Base-by-base conservation (phyloP, 2,888 invertebrate species). In the Lasiommata megera region DNA sequence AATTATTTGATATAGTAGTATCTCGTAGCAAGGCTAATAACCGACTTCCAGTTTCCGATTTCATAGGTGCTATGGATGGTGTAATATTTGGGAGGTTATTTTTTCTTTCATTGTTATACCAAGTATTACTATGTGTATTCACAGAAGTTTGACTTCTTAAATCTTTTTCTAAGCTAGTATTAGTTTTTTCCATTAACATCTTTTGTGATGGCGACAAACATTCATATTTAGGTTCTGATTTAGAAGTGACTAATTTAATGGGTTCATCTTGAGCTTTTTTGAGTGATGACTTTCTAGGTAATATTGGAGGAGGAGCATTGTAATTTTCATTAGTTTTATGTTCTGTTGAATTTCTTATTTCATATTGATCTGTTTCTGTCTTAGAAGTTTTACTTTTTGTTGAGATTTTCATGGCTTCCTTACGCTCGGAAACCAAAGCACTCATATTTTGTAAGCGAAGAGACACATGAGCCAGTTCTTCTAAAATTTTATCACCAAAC, bases 171-270 rank as follows among this genome's bases (percentile, higher is more conserved):
- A 88, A 79, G n/a, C 90, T 73, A 46, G 87, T 84, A 40, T 89
- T 90, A 16, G 91, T 91, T 70, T 92, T 92, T 58, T 93, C 92
- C 73, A 93, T 88, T 41, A 93, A 81, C 71, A 90, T 88, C 72
- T 93, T 92, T 74, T 95, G 96, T 5, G 94, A 93, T 0, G 96
- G 96, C 0, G 96, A 95, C 9, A 96, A 85, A 70, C 94, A 95
- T 6, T 94, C 87, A 56, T 95, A 83, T 0, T 94, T 72, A 47
- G 92, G 91, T 71, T 94, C 93, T 31, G 85, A 82, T 60, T 91
- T 87, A 0, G 93, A 93, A 11, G 93, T 93, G 44, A 94, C 68
- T 1, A 93, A 94, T 61, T 93, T 84, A 14, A 37, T 78, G 57
- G 80, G 76, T 56, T 87, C 84, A 55, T 85, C 88, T 53, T 83